phyloP scores from a whole-genome alignment of 2,797 vertebrate genomes.

The Intellagama lesueurii region DNA sequence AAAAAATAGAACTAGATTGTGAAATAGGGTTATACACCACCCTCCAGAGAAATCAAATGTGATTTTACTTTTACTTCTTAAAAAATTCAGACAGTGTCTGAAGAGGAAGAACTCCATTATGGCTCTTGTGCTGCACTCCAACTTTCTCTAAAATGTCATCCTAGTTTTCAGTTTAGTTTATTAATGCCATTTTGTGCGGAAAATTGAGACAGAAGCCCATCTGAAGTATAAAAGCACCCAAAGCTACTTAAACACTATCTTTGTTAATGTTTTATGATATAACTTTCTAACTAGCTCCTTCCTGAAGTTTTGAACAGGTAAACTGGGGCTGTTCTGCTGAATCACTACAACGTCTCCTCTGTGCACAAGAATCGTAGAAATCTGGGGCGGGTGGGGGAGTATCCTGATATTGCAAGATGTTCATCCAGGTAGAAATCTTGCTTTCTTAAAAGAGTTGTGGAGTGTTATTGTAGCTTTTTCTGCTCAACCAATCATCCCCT shows the following conservation, averaged over 20 bases:
- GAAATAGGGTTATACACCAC: not conserved
- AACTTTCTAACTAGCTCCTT: slow-evolving; percentile 31
- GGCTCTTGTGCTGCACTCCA: slow-evolving; percentile 48
- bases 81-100: slow-evolving; percentile 49
- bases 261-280: slow-evolving; percentile 39
- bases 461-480: not conserved
- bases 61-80: slow-evolving; percentile 38
- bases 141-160: slow-evolving; percentile 42
- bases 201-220: slow-evolving; percentile 10
- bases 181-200: slow-evolving; percentile 53
- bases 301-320: slow-evolving; percentile 24
- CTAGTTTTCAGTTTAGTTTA: slow-evolving; percentile 45
- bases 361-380: not conserved
- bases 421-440: not conserved
- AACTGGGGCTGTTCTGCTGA: not conserved
- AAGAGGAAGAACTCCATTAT: slow-evolving; percentile 38
- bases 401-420: not conserved
- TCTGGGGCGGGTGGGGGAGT: not conserved
- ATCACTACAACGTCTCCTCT: not conserved
- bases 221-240: slow-evolving; percentile 35
- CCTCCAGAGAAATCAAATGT: not conserved
- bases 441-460: not conserved
- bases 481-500: not conserved
- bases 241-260: slow-evolving; percentile 45
- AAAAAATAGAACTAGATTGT: not conserved